Base-by-base conservation (phyloP, 2,888 invertebrate species). In the Latheticus oryzae region DNA sequence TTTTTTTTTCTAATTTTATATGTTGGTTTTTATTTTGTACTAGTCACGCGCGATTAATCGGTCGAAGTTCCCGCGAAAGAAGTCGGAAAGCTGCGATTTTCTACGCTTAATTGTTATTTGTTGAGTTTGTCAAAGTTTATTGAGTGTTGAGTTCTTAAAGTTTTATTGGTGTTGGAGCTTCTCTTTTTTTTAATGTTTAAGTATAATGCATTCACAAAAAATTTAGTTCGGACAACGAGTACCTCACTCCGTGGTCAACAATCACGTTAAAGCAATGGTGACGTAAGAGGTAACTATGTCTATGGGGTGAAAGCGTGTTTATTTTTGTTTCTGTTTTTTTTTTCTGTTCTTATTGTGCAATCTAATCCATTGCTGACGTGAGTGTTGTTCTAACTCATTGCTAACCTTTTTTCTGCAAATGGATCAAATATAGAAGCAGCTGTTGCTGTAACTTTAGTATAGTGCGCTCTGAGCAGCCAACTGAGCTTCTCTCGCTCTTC, bases 291-390 rank as follows among this genome's bases (percentile, higher is more conserved):
- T 78, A 78, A 78, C 67, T 77, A 77, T 77, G 55, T 64, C 26
- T 23, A 71, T 69, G 72, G 75, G 73, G 63, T 60, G 56, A 63
- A 69, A 17, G 35, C 59, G 55, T 63, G 63, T n/a, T n/a, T n/a
- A n/a, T 42, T 42, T 16, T 19, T 45, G 19, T 45, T 45, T 24
- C 30, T 43, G 23, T 12, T 43, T 43, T 45, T 38, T 66, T 65
- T 61, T 63, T 16, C 9, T 21, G 21, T 17, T 40, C 17, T 32
- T 33, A 11, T 33, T 69, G 23, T 64, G 67, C 64, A 61, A 58
- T 62, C 69, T 71, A 71, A 75, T 75, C 77, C 78, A 78, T 79
- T 79, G 78, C 79, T 78, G 76, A 78, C 77, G 78, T 79, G 78
- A 78, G 76, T 78, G 78, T 78, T 78, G 77, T 75, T 72, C 63